Evolutionary conservation across 2,888 invertebrate species (phyloP).

Genomic region (Heliconius ethilla): DNA sequence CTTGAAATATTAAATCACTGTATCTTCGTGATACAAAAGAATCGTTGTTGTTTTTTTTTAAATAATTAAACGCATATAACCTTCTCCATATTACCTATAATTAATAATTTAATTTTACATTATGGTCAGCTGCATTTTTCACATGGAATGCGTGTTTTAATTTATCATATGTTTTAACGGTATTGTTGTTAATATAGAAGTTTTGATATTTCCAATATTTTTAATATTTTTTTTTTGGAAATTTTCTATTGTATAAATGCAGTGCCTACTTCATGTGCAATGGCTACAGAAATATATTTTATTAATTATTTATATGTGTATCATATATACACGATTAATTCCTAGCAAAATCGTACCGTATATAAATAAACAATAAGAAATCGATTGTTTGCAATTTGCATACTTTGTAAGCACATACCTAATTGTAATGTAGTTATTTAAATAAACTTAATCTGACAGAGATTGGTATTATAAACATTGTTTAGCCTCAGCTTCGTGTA

Average conservation of each 20-base stretch:
- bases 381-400: not conserved
- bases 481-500: slow-evolving; percentile 80
- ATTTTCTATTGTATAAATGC: no score
- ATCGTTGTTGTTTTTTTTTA: no score
- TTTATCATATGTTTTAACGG: no score
- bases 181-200: no score
- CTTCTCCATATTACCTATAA: not conserved
- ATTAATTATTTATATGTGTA: not conserved
- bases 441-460: slow-evolving; percentile 77
- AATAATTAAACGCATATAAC: no score
- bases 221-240: no score
- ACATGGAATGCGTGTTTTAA: no score
- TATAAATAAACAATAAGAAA: slow-evolving; percentile 13
- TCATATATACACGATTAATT: not conserved
- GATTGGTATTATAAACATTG: slow-evolving; percentile 78
- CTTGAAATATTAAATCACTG: not conserved
- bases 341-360: not conserved
- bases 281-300: not conserved
- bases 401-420: slow-evolving; percentile 3
- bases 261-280: no score
- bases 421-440: slow-evolving; percentile 45
- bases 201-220: no score
- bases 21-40: no score
- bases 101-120: no score
- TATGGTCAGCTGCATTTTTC: no score